These are phyloP conservation scores for Lasioglossum pauxillum DNA, from an alignment of 2,888 invertebrate species.

Conservation along the genomic window DNA sequence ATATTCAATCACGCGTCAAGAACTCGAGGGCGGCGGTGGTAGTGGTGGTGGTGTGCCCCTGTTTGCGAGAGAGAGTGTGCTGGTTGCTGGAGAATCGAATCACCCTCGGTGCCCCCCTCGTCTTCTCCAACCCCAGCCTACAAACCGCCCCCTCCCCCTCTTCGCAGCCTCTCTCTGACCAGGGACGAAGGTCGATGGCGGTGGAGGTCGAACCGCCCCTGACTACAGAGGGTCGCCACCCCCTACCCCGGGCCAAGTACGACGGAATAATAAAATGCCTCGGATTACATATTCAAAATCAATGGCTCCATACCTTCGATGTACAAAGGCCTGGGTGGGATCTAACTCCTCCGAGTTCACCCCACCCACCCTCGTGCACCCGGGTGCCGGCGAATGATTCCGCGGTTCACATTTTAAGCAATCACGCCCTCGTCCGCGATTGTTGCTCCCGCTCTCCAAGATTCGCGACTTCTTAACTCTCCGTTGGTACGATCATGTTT, in stretches of 20 bases:
- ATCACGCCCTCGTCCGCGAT: conserved; percentile 70
- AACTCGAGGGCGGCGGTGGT: conserved; percentile 73
- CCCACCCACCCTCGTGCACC: conserved; percentile 8
- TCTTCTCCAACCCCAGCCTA: conserved; percentile 55
- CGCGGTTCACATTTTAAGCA: conserved; percentile 76
- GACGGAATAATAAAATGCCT: conserved; percentile 83
- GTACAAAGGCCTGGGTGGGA: conserved; percentile 75
- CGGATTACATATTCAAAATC: conserved; percentile 84
- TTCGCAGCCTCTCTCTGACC: conserved; percentile 61
- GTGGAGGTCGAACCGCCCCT: conserved; percentile 74
- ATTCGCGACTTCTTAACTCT: neutral
- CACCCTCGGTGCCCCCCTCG: conserved; percentile 65
- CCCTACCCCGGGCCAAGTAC: conserved; percentile 66
- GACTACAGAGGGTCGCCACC: conserved; percentile 55
- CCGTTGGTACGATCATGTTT: neutral
- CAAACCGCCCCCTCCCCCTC: conserved; percentile 31
- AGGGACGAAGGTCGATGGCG: conserved; percentile 74
- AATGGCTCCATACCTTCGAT: conserved; percentile 79
- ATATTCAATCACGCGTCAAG: conserved; percentile 84
- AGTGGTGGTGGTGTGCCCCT: conserved; percentile 46
- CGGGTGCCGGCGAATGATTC: conserved; percentile 55
- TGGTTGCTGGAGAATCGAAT: conserved; percentile 70
- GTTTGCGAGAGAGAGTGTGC: conserved; percentile 63
- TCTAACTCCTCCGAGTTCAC: conserved; percentile 59
- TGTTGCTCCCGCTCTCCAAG: conserved; percentile 44